Percentiles rank a stretch among this genome's conserved stretches.
These are phyloP conservation scores for Dicrurus megarhynchus DNA, from an alignment of 2,113 vertebrate genomes.

Conservation along the genomic window DNA sequence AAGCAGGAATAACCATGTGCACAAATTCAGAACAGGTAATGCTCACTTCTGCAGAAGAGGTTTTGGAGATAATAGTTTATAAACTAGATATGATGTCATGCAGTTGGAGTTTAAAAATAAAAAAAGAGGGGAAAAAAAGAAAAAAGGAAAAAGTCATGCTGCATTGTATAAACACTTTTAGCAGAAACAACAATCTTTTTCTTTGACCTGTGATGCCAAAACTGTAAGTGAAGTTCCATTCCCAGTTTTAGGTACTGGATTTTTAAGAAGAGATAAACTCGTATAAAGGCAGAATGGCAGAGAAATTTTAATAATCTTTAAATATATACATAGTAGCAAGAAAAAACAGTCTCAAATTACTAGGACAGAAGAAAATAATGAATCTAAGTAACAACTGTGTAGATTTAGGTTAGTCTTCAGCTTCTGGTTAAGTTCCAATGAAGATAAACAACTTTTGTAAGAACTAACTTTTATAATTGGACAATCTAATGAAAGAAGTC, in stretches of 20 bases:
- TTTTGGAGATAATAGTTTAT: neutral
- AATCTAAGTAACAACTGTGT: neutral
- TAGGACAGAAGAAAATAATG: neutral
- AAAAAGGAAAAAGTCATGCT: neutral
- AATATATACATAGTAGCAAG: neutral
- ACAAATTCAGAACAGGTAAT: neutral
- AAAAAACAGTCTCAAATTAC: neutral
- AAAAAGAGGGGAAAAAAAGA: rapidly evolving
- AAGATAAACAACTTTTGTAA: neutral
- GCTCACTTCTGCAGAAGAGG: neutral
- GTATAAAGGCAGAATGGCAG: neutral
- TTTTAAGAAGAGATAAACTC: neutral
- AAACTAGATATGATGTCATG: neutral
- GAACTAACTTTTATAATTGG: neutral
- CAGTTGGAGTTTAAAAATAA: neutral
- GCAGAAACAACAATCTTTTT: neutral
- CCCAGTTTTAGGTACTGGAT: neutral
- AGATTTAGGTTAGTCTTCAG: neutral
- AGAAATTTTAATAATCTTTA: neutral
- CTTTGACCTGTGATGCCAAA: neutral
- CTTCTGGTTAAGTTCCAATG: neutral
- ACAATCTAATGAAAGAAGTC: neutral
- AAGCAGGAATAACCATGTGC: neutral
- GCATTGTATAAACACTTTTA: neutral
- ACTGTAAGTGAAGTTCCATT: neutral